Evolutionary conservation across 2,797 vertebrate species (phyloP).

Genomic region (Esox lucius): DNA sequence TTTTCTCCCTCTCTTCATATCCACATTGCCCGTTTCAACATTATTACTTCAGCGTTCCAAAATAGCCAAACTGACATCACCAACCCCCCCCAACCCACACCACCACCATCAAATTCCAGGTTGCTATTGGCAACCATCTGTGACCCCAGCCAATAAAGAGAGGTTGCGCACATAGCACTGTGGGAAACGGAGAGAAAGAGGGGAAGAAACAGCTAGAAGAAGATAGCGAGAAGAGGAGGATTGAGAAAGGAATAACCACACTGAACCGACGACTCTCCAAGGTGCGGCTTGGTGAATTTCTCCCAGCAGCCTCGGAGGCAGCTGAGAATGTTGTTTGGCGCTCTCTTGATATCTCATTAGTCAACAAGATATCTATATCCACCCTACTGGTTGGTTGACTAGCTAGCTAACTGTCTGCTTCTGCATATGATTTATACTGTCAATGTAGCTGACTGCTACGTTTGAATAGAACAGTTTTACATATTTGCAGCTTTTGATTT

Average conservation of each 20-base stretch:
- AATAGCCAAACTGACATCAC: conserved; percentile 32
- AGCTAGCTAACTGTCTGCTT: not conserved
- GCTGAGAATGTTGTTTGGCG: not conserved
- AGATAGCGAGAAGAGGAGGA: not conserved
- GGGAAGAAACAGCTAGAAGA: not conserved
- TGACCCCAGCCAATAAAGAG: conserved; percentile 70
- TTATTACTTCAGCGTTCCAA: conserved; percentile 50
- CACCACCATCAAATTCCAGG: conserved; percentile 68
- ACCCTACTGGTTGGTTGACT: not conserved
- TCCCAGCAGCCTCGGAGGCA: not conserved
- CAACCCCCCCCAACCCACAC: conserved; percentile 68
- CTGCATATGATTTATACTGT: not conserved
- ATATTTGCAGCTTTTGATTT: not conserved
- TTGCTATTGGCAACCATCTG: conserved; percentile 72
- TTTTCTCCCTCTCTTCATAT: conserved; percentile 26
- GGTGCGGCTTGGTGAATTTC: not conserved
- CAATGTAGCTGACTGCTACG: not conserved
- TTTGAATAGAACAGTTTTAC: not conserved
- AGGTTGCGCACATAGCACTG: conserved; percentile 65
- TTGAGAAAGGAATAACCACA: conserved; percentile 61
- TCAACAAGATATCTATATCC: too few relatives aligned
- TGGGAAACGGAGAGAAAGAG: conserved; percentile 67
- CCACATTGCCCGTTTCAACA: conserved; percentile 25
- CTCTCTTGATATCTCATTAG: not conserved
- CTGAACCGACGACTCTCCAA: conserved; percentile 7